Percentiles rank a stretch among this genome's conserved stretches.
Conservation (phyloP, 2,888 invertebrate species). For the Eupithecia dodoneata region DNA sequence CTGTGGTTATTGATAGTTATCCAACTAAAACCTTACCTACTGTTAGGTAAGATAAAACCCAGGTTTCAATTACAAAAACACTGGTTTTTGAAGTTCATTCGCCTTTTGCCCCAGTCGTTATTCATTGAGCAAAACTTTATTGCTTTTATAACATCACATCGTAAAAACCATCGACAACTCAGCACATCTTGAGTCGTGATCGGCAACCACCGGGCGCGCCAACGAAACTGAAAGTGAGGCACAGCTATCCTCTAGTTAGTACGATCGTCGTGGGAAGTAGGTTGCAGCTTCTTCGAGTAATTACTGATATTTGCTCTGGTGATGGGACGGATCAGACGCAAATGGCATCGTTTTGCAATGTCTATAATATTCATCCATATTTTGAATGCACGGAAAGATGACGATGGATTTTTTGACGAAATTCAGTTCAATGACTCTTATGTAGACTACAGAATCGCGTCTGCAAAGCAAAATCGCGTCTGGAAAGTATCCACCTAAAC, state of each 20-base stretch:
- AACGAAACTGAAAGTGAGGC: slow-evolving; percentile 55
- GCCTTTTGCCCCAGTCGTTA: not conserved
- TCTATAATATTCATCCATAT: not conserved
- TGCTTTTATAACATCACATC: not conserved
- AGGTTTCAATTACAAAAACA: not conserved
- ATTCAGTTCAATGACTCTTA: not conserved
- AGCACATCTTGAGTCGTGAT: slow-evolving; percentile 28
- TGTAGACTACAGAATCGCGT: not conserved
- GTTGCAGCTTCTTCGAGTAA: slow-evolving; percentile 31
- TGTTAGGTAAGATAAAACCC: not conserved
- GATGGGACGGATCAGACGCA: slow-evolving; percentile 26
- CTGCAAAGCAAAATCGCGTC: too few relatives aligned
- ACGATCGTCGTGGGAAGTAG: slow-evolving; percentile 50
- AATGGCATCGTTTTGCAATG: slow-evolving; percentile 20
- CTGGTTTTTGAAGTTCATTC: not conserved
- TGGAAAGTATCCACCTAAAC: too few relatives aligned
- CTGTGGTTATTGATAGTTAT: not conserved
- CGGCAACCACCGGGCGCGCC: slow-evolving; percentile 32
- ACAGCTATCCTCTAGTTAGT: slow-evolving; percentile 33
- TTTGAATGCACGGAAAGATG: slow-evolving; percentile 5
- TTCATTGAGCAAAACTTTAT: not conserved
- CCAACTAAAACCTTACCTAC: not conserved
- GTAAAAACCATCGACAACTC: slow-evolving; percentile 21
- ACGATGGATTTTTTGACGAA: not conserved
- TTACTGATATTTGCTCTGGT: slow-evolving; percentile 22